Base-by-base conservation (phyloP, 2,113 vertebrate species). In the western clawed frog (Xenopus tropicalis) region DNA sequence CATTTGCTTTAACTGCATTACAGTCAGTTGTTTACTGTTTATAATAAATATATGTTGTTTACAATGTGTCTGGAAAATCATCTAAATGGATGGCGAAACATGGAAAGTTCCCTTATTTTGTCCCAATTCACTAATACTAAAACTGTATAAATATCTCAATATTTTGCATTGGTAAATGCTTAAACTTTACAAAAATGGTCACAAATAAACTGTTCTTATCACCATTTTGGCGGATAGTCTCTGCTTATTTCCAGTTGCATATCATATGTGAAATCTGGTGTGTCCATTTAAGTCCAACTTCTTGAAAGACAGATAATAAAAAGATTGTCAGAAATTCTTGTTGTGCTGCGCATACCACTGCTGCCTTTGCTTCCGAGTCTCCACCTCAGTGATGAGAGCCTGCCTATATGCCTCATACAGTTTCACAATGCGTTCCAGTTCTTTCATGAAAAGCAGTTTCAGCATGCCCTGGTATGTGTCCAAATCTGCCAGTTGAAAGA, bases 361-460 rank as follows among this genome's bases (percentile, higher is more conserved):
- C 88, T 98, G 94, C 70, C 94, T 86, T 83, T 97, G 96, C 74
- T 98, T 94, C 66, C 96, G 94, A 1, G 90, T 91, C 84, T 99
- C 97, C 82, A 97, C 88, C 88, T 99, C 97, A 0, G 82, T 78
- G 61, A 97, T 93, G 78, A 98, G 93, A 0, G 95, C 95, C 85
- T 98, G 96, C 61, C 97, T 82, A 83, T 93, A 99, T 0, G 94
- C 96, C 82, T 99, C 97, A 71, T 99, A 99, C 22, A 95, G 92
- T 83, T 98, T 98, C 74, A 99, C 97, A 46, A 97, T 98, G 66
- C 95, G 91, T 77, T 99, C 97, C 90, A 99, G 91, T 88, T 99
- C 97, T 84, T 98, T 98, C 97, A 98, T 99, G 87, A 98, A 99
- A 52, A 99, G 95, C 88, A 99, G 90, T 90, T 98, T 98, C 80